Conservation (phyloP, 2,888 invertebrate genomes). For the Apotomis betuletana region DNA sequence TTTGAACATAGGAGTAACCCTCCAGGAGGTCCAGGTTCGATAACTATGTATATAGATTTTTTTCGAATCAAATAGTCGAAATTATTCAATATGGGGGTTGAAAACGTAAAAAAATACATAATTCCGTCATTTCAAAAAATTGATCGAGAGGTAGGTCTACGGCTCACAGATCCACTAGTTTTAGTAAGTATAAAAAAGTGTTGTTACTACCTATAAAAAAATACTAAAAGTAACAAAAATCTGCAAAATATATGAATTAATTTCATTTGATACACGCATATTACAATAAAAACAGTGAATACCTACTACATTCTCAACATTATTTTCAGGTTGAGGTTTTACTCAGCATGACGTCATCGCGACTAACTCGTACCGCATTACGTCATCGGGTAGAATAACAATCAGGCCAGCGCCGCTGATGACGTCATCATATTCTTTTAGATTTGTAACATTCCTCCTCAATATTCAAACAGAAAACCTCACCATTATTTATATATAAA, state of each 20-base stretch:
- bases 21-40: too few species aligned
- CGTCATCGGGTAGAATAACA: conserved; percentile 70
- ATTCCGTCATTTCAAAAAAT: too few species aligned
- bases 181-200: too few species aligned
- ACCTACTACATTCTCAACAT: conserved; percentile 21
- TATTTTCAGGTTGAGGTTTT: conserved; percentile 44
- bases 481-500: neutral
- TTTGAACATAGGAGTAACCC: too few species aligned
- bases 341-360: conserved; percentile 68
- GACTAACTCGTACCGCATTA: conserved; percentile 63
- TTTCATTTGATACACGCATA: neutral
- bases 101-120: too few species aligned
- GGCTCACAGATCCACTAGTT: too few species aligned
- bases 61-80: too few species aligned
- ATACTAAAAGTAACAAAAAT: too few species aligned
- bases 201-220: too few species aligned
- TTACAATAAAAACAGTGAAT: neutral
- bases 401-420: conserved; percentile 53
- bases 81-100: too few species aligned
- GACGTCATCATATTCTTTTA: conserved; percentile 53
- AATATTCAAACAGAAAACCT: neutral
- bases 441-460: conserved; percentile 10
- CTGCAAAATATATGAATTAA: neutral
- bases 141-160: too few species aligned
- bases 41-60: too few species aligned